Evolutionary conservation across 2,888 invertebrate species (phyloP).

Genomic region (Spisula subtruncata): DNA sequence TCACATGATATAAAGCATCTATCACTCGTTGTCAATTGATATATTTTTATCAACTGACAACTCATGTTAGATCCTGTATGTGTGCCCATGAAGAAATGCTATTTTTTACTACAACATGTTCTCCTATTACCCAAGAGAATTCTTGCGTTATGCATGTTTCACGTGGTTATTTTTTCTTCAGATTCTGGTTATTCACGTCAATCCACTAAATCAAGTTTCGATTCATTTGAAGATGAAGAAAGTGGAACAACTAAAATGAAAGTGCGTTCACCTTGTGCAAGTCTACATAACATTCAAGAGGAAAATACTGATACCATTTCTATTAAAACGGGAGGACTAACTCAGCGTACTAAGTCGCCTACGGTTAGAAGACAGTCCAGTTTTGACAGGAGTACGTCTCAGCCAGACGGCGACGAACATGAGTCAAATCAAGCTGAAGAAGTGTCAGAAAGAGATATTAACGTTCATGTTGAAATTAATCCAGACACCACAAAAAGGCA

Average conservation of each 20-base stretch:
- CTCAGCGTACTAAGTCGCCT: not conserved
- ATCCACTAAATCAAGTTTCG: constrained; percentile 21
- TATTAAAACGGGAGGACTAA: not conserved
- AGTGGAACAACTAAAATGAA: not conserved
- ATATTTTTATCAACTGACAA: no score
- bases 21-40: no score
- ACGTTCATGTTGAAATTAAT: constrained; percentile 39
- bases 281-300: constrained; percentile 45
- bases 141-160: no score
- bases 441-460: constrained; percentile 37
- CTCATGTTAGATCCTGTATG: no score
- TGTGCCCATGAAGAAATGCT: no score
- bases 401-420: not conserved
- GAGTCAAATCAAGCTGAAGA: not conserved
- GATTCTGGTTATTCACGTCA: not conserved
- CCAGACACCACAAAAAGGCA: not conserved
- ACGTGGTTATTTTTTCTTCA: not conserved
- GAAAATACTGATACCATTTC: not conserved
- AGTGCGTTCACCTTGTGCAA: constrained; percentile 24
- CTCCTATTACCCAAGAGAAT: no score
- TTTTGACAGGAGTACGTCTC: constrained; percentile 20
- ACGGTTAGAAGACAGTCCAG: constrained; percentile 25
- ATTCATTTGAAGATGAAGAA: constrained; percentile 13
- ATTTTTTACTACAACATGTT: no score
- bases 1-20: no score